Evolutionary conservation across 2,797 vertebrate species (phyloP), one percentile per base, ranked within the genome.

Genomic region (Xenentodon cancila): DNA sequence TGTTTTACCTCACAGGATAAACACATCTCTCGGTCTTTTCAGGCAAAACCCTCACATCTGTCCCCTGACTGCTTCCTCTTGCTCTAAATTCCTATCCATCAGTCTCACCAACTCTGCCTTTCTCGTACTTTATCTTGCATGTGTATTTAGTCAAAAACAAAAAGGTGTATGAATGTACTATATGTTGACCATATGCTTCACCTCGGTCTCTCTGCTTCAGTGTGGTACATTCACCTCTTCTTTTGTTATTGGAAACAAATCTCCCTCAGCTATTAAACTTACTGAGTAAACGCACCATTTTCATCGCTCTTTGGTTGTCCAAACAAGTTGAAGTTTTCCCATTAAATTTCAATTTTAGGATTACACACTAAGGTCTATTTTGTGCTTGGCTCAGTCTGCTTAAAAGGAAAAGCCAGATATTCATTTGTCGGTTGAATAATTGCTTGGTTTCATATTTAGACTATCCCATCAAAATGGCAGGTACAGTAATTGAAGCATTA

Each of bases 401-500:
- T 49, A 59, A 72, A 74, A 70, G 53, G 49, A 50, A 42, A 49
- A 22, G 55, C 46, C 76, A 16, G 25, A 78, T 71, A 43, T 68
- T 77, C 45, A 75, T 84, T 84, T 79, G 72, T 64, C 71, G 59
- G 30, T 45, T 63, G 78, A 75, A 50, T 81, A 71, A 81, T 67
- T 25, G 3, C 34, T 45, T 42, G 19, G 34, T 37, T 54, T 18
- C 34, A 40, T 64, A 58, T 66, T 73, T 55, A 19, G 60, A 37
- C 51, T 40, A 1, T 4, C 21, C 25, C 40, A 32, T 64, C 13
- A 13, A 75, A 80, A 77, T 68, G 62, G 48, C 64, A 40, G 1
- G 17, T 27, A 44, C 21, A 43, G 61, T 62, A 82, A 75, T 48
- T 58, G 72, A 59, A 60, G 43, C 63, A 71, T 21, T 77, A 74